Evolutionary conservation across 1,140 invertebrate species (phyloP), one percentile per base, ranked within the genome.

Genomic region (Brachionus angularis): DNA sequence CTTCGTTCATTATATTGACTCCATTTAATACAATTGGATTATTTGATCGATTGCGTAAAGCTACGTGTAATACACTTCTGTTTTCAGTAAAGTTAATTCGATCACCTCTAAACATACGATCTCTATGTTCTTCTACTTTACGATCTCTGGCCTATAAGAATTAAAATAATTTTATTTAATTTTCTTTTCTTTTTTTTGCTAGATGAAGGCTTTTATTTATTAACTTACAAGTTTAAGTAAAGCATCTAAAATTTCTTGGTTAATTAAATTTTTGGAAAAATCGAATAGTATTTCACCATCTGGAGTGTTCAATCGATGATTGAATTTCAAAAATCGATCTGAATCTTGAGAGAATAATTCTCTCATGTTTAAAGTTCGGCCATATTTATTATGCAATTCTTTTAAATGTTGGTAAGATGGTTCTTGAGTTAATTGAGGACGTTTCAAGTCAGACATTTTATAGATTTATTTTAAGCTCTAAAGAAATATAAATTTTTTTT

Each of bases 61-160:
- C 96, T 44, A 89, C 86, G 80, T 99, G 96, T 1, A 99, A 82
- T 1, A 99, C 96, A 42, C 96, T 89, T 74, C 95, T 85, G 76
- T 92, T 86, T 83, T 99, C 96, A 1, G 96, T 99, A 76, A 96
- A 94, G 82, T 99, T 99, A 34, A 99, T 98, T 77, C 91, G 93
- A 77, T 92, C 85, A 33, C 94, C 96, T 73, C 79, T 78, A 79
- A 98, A 98, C 94, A 99, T 97, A 31, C 88, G 89, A 83, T 91
- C 86, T 75, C 93, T 85, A 14, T 91, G 89, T 73, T 86, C 82
- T 80, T 91, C 89, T 33, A 98, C 87, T 76, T 90, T 87, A 5
- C 93, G 84, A 31, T 86, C 86, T 78, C 86, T 87, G 2, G 93
- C 93, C 87, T 89, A 73, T 21, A 78, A 74, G 18, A 31, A n/a